phyloP scores from a whole-genome alignment of 1,140 invertebrate genomes.

The Rhopalosiphum maidis region DNA sequence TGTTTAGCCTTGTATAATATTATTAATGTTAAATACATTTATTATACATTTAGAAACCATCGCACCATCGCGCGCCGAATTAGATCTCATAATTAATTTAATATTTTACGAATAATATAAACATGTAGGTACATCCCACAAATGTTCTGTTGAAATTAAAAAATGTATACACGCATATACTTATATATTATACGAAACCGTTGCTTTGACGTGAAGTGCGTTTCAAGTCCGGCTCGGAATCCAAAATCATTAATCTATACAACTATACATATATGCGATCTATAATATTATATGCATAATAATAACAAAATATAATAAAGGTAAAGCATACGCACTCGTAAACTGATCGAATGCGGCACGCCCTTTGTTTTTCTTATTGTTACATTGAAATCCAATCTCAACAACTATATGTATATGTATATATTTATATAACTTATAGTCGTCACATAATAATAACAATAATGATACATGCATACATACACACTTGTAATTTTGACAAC shows the following conservation, averaged over 20 bases:
- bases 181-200: too few species aligned
- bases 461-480: neutral
- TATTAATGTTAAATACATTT: too few species aligned
- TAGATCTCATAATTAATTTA: too few species aligned
- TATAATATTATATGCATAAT: neutral
- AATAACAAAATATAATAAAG: neutral
- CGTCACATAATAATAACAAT: neutral
- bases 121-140: too few species aligned
- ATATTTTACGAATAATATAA: too few species aligned
- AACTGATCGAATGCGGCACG: neutral
- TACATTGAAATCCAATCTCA: neutral
- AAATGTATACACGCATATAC: too few species aligned
- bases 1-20: too few species aligned
- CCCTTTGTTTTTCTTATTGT: conserved; percentile 1
- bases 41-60: too few species aligned
- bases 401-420: neutral
- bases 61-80: too few species aligned
- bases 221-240: neutral
- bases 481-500: neutral
- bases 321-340: neutral
- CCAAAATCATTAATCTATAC: neutral
- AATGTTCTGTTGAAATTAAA: too few species aligned
- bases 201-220: too few species aligned
- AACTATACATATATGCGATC: neutral
- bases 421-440: neutral